Conservation (phyloP, 2,888 invertebrate species). For the Acanthosepion esculentum region DNA sequence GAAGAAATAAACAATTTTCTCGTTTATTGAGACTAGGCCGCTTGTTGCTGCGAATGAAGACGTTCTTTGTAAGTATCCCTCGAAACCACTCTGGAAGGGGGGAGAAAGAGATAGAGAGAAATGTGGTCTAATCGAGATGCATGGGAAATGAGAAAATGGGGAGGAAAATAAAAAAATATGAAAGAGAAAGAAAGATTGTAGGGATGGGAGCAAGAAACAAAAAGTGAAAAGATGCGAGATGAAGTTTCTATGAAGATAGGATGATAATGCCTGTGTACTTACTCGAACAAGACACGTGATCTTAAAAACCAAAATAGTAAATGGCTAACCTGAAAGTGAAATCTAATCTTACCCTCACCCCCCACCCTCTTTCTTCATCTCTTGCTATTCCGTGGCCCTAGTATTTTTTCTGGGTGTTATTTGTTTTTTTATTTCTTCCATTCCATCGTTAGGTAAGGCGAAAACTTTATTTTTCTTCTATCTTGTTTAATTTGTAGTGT, state of each 20-base stretch:
- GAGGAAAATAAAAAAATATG: background rate
- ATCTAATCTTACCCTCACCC: background rate
- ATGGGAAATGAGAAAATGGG: no score
- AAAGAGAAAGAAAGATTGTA: background rate
- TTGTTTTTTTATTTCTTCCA: background rate
- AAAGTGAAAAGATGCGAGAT: background rate
- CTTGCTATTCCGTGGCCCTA: background rate
- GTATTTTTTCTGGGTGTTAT: background rate
- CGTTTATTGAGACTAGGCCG: no score
- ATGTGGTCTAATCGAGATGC: no score
- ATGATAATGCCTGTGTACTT: background rate
- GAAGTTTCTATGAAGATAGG: background rate
- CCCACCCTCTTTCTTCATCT: background rate
- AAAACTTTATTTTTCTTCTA: background rate
- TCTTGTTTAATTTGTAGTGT: background rate
- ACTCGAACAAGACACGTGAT: slow-evolving; percentile 14
- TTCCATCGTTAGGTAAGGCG: background rate
- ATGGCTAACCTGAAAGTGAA: background rate
- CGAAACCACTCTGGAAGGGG: no score
- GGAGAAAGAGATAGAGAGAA: no score
- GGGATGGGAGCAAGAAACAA: background rate
- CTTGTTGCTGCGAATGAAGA: no score
- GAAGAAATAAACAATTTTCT: no score
- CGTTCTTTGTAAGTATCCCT: no score
- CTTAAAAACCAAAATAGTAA: background rate